Percentiles rank a stretch among this genome's conserved stretches.
Evolutionary conservation across 2,113 vertebrate species (phyloP).

Genomic region (Phalacrocorax carbo): DNA sequence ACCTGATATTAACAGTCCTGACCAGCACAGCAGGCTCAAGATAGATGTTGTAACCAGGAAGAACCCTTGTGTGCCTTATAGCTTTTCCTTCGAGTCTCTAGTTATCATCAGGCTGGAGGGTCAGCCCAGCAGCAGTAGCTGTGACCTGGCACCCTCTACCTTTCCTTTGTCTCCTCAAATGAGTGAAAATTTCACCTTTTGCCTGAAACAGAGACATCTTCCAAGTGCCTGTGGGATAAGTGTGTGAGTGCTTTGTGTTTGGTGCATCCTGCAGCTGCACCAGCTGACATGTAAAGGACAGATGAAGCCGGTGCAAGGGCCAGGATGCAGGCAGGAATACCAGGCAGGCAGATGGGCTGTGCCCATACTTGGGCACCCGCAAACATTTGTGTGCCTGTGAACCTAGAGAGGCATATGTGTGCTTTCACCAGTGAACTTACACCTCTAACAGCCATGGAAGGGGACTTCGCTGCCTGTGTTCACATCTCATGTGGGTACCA

Average conservation of each 20-base stretch:
- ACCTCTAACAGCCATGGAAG: background rate
- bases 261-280: background rate
- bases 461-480: background rate
- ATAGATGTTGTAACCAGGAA: background rate
- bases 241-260: background rate
- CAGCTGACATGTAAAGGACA: background rate
- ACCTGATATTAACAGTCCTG: background rate
- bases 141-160: too few species aligned
- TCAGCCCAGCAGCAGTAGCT: background rate
- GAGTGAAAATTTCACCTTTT: background rate
- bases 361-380: background rate
- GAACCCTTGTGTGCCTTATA: background rate
- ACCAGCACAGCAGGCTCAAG: too few species aligned
- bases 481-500: fast-evolving
- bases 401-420: too few species aligned
- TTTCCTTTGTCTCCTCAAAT: background rate
- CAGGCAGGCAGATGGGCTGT: background rate
- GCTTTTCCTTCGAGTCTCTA: background rate
- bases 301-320: fast-evolving
- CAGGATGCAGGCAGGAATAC: background rate
- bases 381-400: background rate
- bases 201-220: background rate
- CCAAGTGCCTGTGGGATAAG: background rate
- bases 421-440: background rate
- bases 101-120: background rate